Evolutionary conservation across 2,888 invertebrate genomes (phyloP).

Genomic region (Polyommatus icarus): DNA sequence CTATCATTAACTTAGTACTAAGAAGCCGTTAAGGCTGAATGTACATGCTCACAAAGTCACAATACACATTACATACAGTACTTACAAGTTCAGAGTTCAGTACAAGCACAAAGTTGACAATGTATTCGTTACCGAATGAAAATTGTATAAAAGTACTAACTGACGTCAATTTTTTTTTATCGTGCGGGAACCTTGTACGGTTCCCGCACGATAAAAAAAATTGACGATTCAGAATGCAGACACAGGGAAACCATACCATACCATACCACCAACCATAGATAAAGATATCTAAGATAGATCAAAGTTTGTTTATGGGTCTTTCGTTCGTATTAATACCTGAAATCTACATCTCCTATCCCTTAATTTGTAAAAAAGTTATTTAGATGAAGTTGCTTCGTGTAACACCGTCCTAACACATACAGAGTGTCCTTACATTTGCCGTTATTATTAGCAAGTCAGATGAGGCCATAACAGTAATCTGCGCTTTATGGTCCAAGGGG

Average conservation of each 20-base stretch:
- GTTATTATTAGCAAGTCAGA: slow-evolving; percentile 7
- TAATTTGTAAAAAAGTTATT: too few species aligned
- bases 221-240: too few species aligned
- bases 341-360: too few species aligned
- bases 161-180: too few species aligned
- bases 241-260: too few species aligned
- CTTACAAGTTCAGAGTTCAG: neutral
- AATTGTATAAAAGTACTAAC: neutral
- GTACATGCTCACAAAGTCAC: neutral
- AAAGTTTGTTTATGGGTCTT: too few species aligned
- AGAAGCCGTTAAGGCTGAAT: neutral
- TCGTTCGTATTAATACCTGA: too few species aligned
- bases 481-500: neutral
- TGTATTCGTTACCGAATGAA: neutral
- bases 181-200: too few species aligned
- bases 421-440: neutral
- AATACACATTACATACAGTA: neutral
- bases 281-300: too few species aligned
- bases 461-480: slow-evolving; percentile 2
- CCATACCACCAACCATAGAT: too few species aligned
- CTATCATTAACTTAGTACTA: slow-evolving; percentile 2
- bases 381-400: neutral
- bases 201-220: too few species aligned
- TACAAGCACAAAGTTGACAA: neutral
- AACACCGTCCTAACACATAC: neutral